phyloP scores from a whole-genome alignment of 2,113 vertebrate species.

The Archilochus colubris region DNA sequence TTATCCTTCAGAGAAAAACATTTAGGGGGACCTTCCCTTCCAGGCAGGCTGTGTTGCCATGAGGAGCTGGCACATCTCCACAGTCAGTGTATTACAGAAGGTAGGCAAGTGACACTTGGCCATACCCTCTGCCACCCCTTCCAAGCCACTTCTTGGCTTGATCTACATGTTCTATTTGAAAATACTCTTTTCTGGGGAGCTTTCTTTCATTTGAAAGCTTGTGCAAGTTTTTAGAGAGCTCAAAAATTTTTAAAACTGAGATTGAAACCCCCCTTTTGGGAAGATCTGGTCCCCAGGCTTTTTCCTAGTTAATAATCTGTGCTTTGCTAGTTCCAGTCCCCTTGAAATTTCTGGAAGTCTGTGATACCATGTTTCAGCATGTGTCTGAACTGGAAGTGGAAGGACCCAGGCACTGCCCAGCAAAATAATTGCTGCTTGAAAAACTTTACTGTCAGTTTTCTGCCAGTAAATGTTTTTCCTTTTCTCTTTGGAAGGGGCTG shows the following conservation, averaged over 20 bases:
- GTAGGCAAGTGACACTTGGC: fast-evolving
- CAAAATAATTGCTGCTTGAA: background rate
- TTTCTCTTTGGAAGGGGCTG: background rate
- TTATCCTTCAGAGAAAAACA: background rate
- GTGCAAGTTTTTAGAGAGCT: background rate
- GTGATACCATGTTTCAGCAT: background rate
- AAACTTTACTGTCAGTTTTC: background rate
- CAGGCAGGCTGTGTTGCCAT: background rate
- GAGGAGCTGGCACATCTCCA: background rate
- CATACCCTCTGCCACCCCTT: background rate
- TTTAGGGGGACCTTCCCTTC: background rate
- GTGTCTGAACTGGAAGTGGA: background rate
- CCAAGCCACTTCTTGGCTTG: background rate
- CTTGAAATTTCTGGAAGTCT: background rate
- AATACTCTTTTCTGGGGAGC: background rate
- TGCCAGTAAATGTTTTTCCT: background rate
- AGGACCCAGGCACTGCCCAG: background rate
- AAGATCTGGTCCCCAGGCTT: background rate
- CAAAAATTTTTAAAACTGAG: background rate
- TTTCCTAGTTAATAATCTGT: background rate
- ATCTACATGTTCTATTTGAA: background rate
- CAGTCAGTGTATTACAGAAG: fast-evolving
- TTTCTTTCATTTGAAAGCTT: background rate
- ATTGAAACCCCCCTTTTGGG: background rate
- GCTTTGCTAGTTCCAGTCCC: background rate